A percentile compares a stretch with the other conserved stretches of the same genome.
These are phyloP conservation scores for Ferrisia virgata DNA, from an alignment of 2,888 invertebrate species.

Conservation along the genomic window DNA sequence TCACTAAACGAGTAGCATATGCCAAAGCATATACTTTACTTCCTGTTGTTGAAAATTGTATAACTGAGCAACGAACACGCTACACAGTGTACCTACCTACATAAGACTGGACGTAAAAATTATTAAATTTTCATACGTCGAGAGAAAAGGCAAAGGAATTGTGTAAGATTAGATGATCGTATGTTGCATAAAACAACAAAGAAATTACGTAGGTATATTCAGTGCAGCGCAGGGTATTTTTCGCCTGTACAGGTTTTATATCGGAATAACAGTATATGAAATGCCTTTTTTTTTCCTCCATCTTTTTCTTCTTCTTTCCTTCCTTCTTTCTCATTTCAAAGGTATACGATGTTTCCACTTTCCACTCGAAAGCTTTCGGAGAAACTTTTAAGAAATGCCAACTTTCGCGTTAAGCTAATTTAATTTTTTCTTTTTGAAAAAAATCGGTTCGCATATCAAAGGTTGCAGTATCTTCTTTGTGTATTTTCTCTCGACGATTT, in stretches of 20 bases:
- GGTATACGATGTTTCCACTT: constrained; percentile 34
- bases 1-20: background rate
- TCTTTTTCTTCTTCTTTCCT: background rate
- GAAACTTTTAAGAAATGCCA: constrained; percentile 35
- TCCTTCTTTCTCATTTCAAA: constrained; percentile 4
- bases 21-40: background rate
- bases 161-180: background rate
- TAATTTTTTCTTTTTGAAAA: constrained; percentile 30
- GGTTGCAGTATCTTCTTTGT: constrained; percentile 23
- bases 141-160: background rate
- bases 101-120: background rate
- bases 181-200: constrained; percentile 20
- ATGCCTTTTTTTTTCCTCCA: constrained; percentile 1
- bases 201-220: constrained; percentile 32
- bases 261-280: constrained; percentile 35
- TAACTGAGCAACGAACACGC: background rate
- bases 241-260: background rate
- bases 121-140: constrained; percentile 10
- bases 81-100: no score
- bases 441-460: constrained; percentile 29
- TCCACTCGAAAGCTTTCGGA: constrained; percentile 22
- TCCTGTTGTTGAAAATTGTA: background rate
- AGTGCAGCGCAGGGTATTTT: background rate
- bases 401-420: constrained; percentile 36
- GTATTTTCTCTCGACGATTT: background rate